These are phyloP conservation scores for Anarrhichthys ocellatus DNA, from an alignment of 2,113 vertebrate genomes.

Conservation along the genomic window DNA sequence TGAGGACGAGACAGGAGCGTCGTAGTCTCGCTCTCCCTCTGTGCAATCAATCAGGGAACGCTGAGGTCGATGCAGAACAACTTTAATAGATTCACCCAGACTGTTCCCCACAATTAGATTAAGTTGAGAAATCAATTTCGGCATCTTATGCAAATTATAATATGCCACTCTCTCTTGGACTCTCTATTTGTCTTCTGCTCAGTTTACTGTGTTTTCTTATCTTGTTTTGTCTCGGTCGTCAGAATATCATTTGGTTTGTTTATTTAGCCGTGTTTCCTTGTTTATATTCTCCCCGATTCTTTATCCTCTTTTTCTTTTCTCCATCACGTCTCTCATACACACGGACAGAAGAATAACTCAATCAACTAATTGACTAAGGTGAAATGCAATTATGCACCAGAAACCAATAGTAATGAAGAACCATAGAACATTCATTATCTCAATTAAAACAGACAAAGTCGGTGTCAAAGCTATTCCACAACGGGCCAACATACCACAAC, in stretches of 20 bases:
- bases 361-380: slow-evolving; percentile 56
- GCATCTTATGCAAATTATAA: slow-evolving; percentile 72
- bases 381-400: slow-evolving; percentile 67
- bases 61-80: slow-evolving; percentile 68
- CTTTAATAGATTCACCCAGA: slow-evolving; percentile 71
- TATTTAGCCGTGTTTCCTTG: slow-evolving; percentile 31
- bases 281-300: slow-evolving; percentile 35
- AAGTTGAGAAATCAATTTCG: slow-evolving; percentile 76
- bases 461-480: slow-evolving; percentile 28
- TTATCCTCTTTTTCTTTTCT: slow-evolving; percentile 21
- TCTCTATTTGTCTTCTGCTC: slow-evolving; percentile 54
- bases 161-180: slow-evolving; percentile 51
- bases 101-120: slow-evolving; percentile 74
- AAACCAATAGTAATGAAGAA: slow-evolving; percentile 63
- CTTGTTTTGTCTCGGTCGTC: slow-evolving; percentile 22
- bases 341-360: slow-evolving; percentile 40
- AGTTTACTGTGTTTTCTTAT: slow-evolving; percentile 25
- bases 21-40: slow-evolving; percentile 29
- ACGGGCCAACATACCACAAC: slow-evolving; percentile 12
- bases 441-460: slow-evolving; percentile 56
- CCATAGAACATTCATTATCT: slow-evolving; percentile 60
- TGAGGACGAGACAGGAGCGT: slow-evolving; percentile 1
- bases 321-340: slow-evolving; percentile 15
- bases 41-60: slow-evolving; percentile 55
- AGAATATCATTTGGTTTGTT: slow-evolving; percentile 30